phyloP scores from a whole-genome alignment of 2,888 invertebrate species.

The Lithophane ornitopus region DNA sequence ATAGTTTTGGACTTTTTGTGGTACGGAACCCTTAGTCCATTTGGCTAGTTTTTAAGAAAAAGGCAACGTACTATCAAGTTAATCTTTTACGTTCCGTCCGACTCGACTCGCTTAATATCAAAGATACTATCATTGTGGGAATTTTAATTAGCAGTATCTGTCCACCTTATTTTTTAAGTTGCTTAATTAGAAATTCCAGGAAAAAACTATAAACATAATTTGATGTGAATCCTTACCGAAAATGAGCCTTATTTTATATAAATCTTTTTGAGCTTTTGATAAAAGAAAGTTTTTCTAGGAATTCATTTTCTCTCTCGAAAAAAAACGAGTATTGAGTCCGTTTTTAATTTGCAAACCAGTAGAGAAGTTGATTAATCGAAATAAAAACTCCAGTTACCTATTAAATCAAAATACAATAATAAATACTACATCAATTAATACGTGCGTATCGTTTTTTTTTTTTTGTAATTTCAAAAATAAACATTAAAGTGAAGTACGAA shows the following conservation, averaged over 20 bases:
- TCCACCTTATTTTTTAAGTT: conserved; percentile 12
- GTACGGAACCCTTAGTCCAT: background rate
- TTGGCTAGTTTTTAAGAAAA: conserved; percentile 22
- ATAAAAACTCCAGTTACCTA: background rate
- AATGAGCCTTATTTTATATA: conserved; percentile 1
- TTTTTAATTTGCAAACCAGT: background rate
- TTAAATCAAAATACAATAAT: background rate
- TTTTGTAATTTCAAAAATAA: background rate
- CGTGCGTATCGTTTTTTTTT: no score
- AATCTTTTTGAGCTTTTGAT: conserved; percentile 11
- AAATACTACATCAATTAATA: background rate
- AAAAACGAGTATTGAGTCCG: background rate
- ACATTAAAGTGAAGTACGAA: no score
- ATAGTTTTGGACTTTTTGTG: background rate
- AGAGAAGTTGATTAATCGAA: background rate
- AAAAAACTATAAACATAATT: conserved; percentile 21
- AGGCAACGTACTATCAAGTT: conserved; percentile 40
- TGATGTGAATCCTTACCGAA: conserved; percentile 9
- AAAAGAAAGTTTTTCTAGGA: background rate
- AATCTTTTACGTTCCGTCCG: conserved; percentile 43
- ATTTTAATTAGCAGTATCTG: conserved; percentile 47
- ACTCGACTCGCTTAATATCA: conserved; percentile 37
- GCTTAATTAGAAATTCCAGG: conserved; percentile 20
- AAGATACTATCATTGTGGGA: conserved; percentile 28
- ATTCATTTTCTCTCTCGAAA: background rate